Percentiles rank a stretch among this genome's conserved stretches.
These are phyloP conservation scores for Metellina segmentata DNA, from an alignment of 2,888 invertebrate species.

Conservation along the genomic window DNA sequence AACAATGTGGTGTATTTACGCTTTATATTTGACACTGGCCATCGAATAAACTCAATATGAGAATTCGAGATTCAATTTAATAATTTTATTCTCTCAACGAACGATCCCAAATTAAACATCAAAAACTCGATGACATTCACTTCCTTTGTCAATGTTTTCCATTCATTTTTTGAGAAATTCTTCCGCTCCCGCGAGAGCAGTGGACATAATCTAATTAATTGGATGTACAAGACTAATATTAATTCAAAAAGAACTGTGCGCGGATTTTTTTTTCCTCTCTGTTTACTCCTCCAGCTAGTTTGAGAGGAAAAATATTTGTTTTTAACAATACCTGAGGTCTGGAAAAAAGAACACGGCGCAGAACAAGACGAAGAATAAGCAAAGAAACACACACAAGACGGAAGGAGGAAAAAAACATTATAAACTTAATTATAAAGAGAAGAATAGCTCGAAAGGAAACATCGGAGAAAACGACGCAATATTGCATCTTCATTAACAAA, in stretches of 20 bases:
- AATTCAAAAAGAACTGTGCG: not conserved
- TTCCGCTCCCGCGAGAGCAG: not conserved
- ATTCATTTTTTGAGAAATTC: not conserved
- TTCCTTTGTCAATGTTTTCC: not conserved
- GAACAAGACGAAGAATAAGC: conserved; percentile 23
- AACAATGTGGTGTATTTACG: no score
- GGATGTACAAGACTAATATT: conserved; percentile 18
- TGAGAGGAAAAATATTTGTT: conserved; percentile 19
- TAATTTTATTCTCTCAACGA: not conserved
- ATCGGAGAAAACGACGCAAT: conserved; percentile 67
- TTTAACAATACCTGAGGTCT: conserved; percentile 33
- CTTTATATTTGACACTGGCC: no score
- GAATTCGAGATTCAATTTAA: not conserved
- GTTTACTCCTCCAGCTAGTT: not conserved
- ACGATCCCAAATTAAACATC: not conserved
- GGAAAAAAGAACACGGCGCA: conserved; percentile 20
- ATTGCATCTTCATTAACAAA: conserved; percentile 75
- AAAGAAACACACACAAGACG: not conserved
- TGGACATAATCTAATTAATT: conserved; percentile 31
- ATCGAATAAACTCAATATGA: not conserved
- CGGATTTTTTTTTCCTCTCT: not conserved
- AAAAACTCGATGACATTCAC: not conserved
- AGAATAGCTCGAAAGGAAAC: conserved; percentile 54
- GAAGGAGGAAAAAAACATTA: conserved; percentile 31
- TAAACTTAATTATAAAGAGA: conserved; percentile 71